These are phyloP conservation scores for Tupaia tana DNA, from an alignment of 2,113 vertebrate species.

Conservation along the genomic window DNA sequence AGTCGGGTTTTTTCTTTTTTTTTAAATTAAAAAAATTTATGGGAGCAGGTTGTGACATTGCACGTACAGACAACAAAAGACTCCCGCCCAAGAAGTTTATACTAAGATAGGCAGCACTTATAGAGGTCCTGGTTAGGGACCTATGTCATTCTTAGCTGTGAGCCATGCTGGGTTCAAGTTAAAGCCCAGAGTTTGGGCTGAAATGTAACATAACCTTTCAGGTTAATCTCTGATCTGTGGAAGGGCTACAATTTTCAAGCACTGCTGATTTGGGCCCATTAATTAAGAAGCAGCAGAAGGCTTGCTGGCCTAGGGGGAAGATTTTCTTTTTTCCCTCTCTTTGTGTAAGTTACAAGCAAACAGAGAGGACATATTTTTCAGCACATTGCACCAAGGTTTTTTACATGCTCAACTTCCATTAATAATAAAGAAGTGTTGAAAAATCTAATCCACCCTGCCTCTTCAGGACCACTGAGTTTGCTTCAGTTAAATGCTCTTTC, in stretches of 20 bases:
- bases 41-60: neutral
- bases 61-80: neutral
- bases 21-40: neutral
- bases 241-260: slow-evolving; percentile 57
- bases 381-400: neutral
- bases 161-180: neutral
- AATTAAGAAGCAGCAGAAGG: slow-evolving; percentile 62
- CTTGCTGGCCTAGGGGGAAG: slow-evolving; percentile 35
- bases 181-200: slow-evolving; percentile 10
- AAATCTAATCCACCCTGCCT: neutral
- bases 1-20: neutral
- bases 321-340: neutral
- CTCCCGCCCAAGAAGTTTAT: neutral
- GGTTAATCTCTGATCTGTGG: slow-evolving; percentile 56
- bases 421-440: slow-evolving; percentile 49
- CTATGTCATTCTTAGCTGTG: neutral
- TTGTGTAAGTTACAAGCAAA: slow-evolving; percentile 61
- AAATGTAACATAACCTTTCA: slow-evolving; percentile 53
- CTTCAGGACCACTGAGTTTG: slow-evolving; percentile 51
- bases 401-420: slow-evolving; percentile 44
- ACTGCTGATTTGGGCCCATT: slow-evolving; percentile 18
- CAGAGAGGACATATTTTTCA: slow-evolving; percentile 53
- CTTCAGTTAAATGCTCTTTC: neutral
- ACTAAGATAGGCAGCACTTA: neutral
- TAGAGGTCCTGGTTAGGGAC: neutral